Evolutionary conservation across 2,888 invertebrate species (phyloP).

Genomic region (Drosophila glabriapex): DNA sequence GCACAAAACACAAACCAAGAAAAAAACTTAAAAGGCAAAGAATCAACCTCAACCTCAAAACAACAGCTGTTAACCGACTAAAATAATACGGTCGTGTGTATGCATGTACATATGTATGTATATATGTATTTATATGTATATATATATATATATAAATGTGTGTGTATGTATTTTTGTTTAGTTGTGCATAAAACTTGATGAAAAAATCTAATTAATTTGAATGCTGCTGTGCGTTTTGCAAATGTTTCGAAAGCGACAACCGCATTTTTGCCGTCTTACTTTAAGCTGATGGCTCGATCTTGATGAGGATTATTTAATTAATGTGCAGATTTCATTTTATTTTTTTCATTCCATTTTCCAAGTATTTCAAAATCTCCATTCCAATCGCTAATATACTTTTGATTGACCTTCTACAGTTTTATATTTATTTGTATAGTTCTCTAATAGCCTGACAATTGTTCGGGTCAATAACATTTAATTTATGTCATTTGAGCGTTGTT

Average conservation of each 20-base stretch:
- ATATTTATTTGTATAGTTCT: neutral
- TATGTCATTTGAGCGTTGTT: neutral
- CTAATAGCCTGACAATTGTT: neutral
- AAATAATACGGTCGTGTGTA: slow-evolving; percentile 12
- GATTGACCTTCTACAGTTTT: neutral
- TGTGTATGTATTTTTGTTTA: neutral
- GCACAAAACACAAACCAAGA: slow-evolving; percentile 39
- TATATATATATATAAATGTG: neutral
- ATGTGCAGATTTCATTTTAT: neutral
- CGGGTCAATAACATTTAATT: slow-evolving; percentile 6
- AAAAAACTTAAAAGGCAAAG: slow-evolving; percentile 56
- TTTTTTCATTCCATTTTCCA: neutral
- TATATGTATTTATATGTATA: neutral
- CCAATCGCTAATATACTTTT: neutral
- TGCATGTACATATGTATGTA: neutral
- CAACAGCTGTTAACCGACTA: slow-evolving; percentile 69
- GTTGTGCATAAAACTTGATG: slow-evolving; percentile 15
- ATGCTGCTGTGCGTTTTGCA: slow-evolving; percentile 54
- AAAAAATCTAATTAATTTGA: slow-evolving; percentile 60
- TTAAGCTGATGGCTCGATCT: slow-evolving; percentile 9
- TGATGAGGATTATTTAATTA: slow-evolving; percentile 1
- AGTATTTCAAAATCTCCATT: neutral
- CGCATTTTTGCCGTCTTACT: slow-evolving; percentile 12
- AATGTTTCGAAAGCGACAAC: slow-evolving; percentile 50
- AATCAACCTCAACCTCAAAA: slow-evolving; percentile 80